phyloP scores from a whole-genome alignment of 1,140 invertebrate species.

The Aplysia californica region DNA sequence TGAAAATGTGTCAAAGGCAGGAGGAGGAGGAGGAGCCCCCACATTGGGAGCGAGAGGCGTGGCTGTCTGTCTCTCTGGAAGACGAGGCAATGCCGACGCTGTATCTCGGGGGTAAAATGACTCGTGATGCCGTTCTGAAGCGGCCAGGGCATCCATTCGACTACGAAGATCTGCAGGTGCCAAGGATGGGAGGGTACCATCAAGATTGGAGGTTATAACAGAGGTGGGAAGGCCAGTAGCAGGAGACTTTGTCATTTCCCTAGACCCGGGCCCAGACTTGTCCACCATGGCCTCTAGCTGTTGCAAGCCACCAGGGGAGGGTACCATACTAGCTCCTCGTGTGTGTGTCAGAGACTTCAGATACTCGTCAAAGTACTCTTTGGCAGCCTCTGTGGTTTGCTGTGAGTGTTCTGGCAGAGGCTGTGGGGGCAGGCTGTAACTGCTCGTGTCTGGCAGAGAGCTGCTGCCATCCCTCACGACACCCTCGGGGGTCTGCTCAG shows the following conservation, averaged over 20 bases:
- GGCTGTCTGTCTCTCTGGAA: constrained; percentile 13
- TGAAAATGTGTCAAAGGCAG: constrained; percentile 35
- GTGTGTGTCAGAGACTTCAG: constrained; percentile 39
- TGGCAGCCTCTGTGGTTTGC: constrained; percentile 48
- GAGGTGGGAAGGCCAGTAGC: constrained; percentile 32
- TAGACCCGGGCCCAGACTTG: constrained; percentile 33
- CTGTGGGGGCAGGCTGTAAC: constrained; percentile 23
- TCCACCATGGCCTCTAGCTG: constrained; percentile 36
- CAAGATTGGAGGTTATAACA: constrained; percentile 35
- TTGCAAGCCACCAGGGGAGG: constrained; percentile 27
- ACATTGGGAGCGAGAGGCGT: neutral
- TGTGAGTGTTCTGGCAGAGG: constrained; percentile 28
- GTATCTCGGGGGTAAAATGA: constrained; percentile 39
- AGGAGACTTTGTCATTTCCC: constrained; percentile 32
- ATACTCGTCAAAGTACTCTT: constrained; percentile 58
- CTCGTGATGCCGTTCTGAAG: constrained; percentile 45
- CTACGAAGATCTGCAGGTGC: constrained; percentile 5
- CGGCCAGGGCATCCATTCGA: constrained; percentile 55
- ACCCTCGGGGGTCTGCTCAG: constrained; percentile 19
- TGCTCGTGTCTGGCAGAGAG: constrained; percentile 34
- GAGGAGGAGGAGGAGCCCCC: neutral
- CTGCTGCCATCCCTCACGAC: constrained; percentile 38
- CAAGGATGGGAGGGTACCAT: constrained; percentile 26
- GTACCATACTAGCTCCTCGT: constrained; percentile 7
- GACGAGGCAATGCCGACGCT: constrained; percentile 21